Conservation (phyloP, 1,140 invertebrate species). For the Drosophila grimshawi region DNA sequence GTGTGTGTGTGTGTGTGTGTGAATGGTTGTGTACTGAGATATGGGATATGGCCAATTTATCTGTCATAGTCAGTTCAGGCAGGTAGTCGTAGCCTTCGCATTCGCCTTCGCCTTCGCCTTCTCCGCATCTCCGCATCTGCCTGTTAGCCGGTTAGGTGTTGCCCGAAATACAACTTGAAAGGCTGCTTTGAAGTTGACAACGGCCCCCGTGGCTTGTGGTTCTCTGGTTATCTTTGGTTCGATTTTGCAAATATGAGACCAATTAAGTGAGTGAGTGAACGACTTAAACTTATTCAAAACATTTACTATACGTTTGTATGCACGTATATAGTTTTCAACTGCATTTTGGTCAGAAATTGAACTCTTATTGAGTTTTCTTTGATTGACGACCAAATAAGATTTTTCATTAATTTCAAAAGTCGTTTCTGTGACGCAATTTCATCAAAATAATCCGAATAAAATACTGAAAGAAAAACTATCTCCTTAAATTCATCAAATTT, state of each 20-base stretch:
- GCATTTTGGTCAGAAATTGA: background rate
- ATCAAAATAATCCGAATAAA: no score
- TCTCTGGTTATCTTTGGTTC: conserved; percentile 21
- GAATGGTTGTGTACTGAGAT: conserved; percentile 3
- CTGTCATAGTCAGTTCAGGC: conserved; percentile 53
- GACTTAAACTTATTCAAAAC: conserved; percentile 5
- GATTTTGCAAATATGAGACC: conserved; percentile 45
- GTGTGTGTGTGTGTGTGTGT: conserved; percentile 15
- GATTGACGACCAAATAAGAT: no score
- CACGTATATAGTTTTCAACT: background rate
- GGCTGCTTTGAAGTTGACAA: conserved; percentile 73
- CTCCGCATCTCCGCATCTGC: conserved; percentile 5
- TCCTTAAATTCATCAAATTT: no score
- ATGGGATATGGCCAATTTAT: conserved; percentile 76
- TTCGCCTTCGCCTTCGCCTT: background rate
- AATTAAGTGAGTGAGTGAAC: conserved; percentile 47
- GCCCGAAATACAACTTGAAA: conserved; percentile 74
- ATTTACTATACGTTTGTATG: background rate
- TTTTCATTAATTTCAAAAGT: no score
- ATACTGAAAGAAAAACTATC: no score
- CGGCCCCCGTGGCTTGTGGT: conserved; percentile 33
- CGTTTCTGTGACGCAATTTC: no score
- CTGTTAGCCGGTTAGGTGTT: conserved; percentile 53
- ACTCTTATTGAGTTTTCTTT: no score
- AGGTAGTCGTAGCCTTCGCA: conserved; percentile 3